Base-by-base conservation (phyloP, 2,888 invertebrate species). In the Pomacea canaliculata region DNA sequence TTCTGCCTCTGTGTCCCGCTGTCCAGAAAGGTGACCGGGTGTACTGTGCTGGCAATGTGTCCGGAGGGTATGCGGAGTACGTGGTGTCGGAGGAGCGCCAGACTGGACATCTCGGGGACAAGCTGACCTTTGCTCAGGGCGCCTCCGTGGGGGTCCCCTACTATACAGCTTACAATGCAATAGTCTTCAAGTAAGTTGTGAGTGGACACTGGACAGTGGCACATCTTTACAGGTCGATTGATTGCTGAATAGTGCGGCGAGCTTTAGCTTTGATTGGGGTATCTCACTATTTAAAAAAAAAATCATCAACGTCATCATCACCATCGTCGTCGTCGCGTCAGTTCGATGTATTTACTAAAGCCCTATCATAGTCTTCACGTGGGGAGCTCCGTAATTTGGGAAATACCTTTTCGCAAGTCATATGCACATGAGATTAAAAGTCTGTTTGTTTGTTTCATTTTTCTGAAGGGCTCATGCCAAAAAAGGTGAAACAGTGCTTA, bases 101-200 rank as follows among this genome's bases (percentile, higher is more conserved):
- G 77, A 88, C 91, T 0, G 91, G 90, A 78, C 86, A 88, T 76
- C 86, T 93, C 73, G 84, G 90, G 73, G 87, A 89, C 23, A 86
- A 85, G 12, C 83, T 93, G 37, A 87, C 89, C 8, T 93, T 92
- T 82, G 86, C 88, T 37, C 91, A 93, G 85, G 93, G 93, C 51
- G 93, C 93, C 23, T 91, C 90, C 19, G 79, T 93, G 19, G 93
- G 92, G 48, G 88, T 92, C 5, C 92, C 93, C 0, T 93, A 92
- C 85, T 92, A 92, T 85, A 93, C 93, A 18, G 93, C 93, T 0
- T 93, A 92, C 85, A 89, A 92, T 81, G 92, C 93, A 2, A 84
- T 93, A 7, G 85, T 92, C 76, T 84, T 89, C 65, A 91, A 89
- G 92, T 92, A 88, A 86, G 90, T 77, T 60, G 51, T 13, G 8